Conservation (phyloP, 2,113 vertebrate species). For the Protobothrops mucrosquamatus region DNA sequence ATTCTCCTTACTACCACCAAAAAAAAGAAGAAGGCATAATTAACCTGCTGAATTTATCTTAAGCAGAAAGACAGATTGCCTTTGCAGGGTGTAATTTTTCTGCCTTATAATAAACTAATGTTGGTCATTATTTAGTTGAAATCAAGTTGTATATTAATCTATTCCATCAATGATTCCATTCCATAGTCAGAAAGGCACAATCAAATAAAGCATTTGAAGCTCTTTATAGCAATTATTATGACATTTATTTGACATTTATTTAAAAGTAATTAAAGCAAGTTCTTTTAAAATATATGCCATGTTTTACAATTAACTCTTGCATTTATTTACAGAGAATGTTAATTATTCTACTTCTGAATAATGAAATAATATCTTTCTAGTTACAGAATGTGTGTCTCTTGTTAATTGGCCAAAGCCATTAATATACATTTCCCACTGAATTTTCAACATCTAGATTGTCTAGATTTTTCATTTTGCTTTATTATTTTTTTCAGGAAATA, state of each 20-base stretch:
- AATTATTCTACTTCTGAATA: neutral
- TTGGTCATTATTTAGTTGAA: neutral
- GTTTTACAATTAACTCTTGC: neutral
- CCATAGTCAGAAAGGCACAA: neutral
- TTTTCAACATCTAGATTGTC: neutral
- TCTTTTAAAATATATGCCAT: neutral
- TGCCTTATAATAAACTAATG: neutral
- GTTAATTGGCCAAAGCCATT: neutral
- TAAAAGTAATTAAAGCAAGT: neutral
- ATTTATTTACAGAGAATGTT: neutral
- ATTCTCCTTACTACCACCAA: neutral
- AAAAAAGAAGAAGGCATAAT: constrained; percentile 8
- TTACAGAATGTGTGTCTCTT: neutral
- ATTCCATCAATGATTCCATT: neutral
- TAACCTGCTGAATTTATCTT: constrained; percentile 10
- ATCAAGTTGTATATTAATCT: neutral
- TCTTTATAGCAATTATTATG: neutral
- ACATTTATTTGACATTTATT: neutral
- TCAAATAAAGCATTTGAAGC: neutral
- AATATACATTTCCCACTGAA: neutral
- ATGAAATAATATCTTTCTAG: neutral
- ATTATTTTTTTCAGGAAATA: neutral
- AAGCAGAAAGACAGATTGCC: neutral
- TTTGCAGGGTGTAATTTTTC: neutral
- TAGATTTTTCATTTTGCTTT: accelerated